Evolutionary conservation across 1,140 invertebrate genomes (phyloP), one percentile per base, ranked within the genome.

Genomic region (Phenacoccus solenopsis): DNA sequence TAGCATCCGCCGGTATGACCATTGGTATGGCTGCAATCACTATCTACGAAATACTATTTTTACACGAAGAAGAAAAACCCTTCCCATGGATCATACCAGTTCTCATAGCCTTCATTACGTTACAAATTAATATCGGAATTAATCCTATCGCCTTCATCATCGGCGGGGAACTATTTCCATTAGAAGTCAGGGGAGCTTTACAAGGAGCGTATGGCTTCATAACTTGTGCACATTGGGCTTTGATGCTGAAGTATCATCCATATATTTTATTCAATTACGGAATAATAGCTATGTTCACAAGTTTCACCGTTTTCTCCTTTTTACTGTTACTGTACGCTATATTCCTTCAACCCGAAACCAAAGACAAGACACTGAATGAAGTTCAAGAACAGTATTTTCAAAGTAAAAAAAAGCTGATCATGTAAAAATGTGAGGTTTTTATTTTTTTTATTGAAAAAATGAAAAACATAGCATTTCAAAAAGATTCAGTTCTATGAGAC

Each of bases 291-390:
- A 81, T 81, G 5, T 87, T 32, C 5, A 7, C 5, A 13, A 7
- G 5, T 32, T 32, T 32, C 13, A 74, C 84, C 0, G 79, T 78
- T 9, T 76, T 84, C 67, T 81, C 82, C 9, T 32, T 32, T 13
- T 7, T 32, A 7, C 13, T 32, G 30, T 32, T 5, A 7, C 13
- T 32, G 30, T 32, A 32, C 13, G 30, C 5, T 7, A 32, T 7
- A 32, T 76, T 86, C 4, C 83, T 84, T 21, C 76, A 94, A 3
- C 91, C 91, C 0, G 92, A 94, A 78, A 94, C 91, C 0, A 89
- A 87, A 72, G 87, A 89, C 0, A 88, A 87, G 73, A 85, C 84
- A 0, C 78, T 92, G 7, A 81, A 86, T 25, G 87, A 93, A 76
- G 90, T 93, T 21, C 85, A 87, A 71, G 79, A 30, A 49, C 13